These are phyloP conservation scores for Trissolcus brochymenae DNA, from an alignment of 2,888 invertebrate species.

Conservation along the genomic window DNA sequence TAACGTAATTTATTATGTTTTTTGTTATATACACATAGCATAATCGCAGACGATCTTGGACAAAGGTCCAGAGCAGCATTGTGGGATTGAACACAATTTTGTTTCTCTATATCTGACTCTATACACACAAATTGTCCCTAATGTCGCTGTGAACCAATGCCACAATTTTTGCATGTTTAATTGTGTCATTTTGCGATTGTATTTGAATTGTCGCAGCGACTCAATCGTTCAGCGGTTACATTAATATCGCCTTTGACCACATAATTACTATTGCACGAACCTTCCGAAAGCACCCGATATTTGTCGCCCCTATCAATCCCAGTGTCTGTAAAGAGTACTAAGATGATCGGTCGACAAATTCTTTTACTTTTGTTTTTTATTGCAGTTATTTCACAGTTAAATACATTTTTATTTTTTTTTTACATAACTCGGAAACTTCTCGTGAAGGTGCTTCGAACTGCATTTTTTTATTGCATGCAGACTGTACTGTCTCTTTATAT, in stretches of 20 bases:
- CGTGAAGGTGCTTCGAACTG: conserved; percentile 27
- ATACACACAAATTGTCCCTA: conserved; percentile 67
- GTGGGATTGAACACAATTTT: conserved; percentile 59
- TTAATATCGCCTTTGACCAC: conserved; percentile 24
- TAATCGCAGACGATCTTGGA: conserved; percentile 66
- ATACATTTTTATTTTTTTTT: conserved; percentile 16
- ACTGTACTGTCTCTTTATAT: conserved; percentile 5
- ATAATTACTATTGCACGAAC: conserved; percentile 46
- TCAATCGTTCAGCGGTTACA: conserved; percentile 29
- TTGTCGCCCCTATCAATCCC: conserved; percentile 17
- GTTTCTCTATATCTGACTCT: conserved; percentile 59
- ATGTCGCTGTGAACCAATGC: conserved; percentile 75
- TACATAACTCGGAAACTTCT: conserved; percentile 17
- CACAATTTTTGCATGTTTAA: conserved; percentile 57
- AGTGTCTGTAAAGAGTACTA: background rate
- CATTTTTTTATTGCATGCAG: conserved; percentile 13
- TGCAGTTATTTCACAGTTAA: conserved; percentile 24
- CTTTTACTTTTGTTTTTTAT: conserved; percentile 16
- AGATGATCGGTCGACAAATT: conserved; percentile 16
- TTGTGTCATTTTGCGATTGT: conserved; percentile 41
- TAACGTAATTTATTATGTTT: conserved; percentile 65
- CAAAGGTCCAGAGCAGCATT: conserved; percentile 75
- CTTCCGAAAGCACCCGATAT: conserved; percentile 37
- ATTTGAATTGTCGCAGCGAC: conserved; percentile 31
- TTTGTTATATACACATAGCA: conserved; percentile 70